Evolutionary conservation across 2,797 vertebrate species (phyloP).

Genomic region (Anguilla marmorata): DNA sequence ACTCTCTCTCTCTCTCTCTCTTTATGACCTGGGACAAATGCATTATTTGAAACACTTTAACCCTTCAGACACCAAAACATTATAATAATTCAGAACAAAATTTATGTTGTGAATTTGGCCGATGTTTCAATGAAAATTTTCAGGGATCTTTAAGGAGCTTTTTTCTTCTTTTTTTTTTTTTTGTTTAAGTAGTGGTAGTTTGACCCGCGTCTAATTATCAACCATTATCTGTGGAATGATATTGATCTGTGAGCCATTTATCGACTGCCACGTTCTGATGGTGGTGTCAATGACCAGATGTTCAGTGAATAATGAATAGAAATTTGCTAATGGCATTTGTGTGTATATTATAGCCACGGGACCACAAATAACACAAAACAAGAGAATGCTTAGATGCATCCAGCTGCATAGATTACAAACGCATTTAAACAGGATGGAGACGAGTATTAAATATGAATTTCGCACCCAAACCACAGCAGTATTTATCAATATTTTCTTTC

Average conservation of each 20-base stretch:
- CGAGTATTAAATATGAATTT: slow-evolving; percentile 1
- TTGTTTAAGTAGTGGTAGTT: background rate
- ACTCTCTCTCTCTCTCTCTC: background rate
- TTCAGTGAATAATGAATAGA: background rate
- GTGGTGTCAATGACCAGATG: background rate
- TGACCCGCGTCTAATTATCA: background rate
- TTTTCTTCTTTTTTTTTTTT: no score
- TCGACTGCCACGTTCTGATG: background rate
- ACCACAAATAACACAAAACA: background rate
- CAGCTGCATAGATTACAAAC: background rate
- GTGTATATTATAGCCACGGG: background rate
- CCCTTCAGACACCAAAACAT: background rate
- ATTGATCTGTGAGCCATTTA: background rate
- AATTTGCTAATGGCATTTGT: background rate
- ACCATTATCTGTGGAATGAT: background rate
- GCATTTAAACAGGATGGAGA: background rate
- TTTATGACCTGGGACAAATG: background rate
- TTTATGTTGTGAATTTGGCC: background rate
- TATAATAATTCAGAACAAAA: background rate
- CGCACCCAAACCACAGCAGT: background rate
- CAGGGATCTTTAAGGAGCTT: background rate
- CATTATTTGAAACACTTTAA: background rate
- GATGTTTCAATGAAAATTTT: background rate
- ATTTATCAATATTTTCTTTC: background rate
- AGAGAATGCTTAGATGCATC: background rate